Base-by-base conservation (phyloP, 2,888 invertebrate genomes). In the Eulithis testata region DNA sequence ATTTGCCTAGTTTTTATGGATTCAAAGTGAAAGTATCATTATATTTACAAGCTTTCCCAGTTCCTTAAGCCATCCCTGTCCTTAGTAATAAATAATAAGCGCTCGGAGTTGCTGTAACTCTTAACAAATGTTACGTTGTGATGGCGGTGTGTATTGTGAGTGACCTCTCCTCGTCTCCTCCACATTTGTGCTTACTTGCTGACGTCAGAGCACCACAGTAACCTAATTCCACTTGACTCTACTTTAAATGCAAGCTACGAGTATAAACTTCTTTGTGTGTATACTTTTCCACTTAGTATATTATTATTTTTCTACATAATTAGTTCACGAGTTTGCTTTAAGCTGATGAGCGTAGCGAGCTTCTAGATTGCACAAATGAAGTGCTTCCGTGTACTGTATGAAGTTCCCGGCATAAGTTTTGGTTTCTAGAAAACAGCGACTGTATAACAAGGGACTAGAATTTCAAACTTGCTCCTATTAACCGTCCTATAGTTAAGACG, bases 11-110 rank as follows among this genome's bases (percentile, higher is more conserved):
- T 31, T 31, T 31, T 31, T 31, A 4, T 3, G 21, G 21, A 37
- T 37, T 37, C 8, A 8, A 40, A 40, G 40, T 40, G 8, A 11
- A 9, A 5, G 8, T 40, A 11, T 9, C 8, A 11, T 40, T 7
- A 2, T 40, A 9, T 40, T 7, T 40, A 40, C 1, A 40, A 40
- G 1, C 40, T 40, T 1, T 9, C 40, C 9, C 37, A 8, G 5
- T 8, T 2, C 58, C 67, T 67, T 43, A 51, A 47, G 59, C 47
- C 43, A 36, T 57, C 56, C 65, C 69, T 66, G 69, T 12, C 11
- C 12, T 70, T 66, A 78, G 88, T 85, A 87, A 91, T 92, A 91
- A 91, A 92, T 91, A 91, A 91, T 92, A 91, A 91, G 82, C 83
- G 82, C 76, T 72, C 74, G 73, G 79, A 71, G 76, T 80, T 68